A percentile compares a stretch with the other conserved stretches of the same genome.
phyloP scores from a whole-genome alignment of 1,140 invertebrate species.

The Drosophila repletoides region DNA sequence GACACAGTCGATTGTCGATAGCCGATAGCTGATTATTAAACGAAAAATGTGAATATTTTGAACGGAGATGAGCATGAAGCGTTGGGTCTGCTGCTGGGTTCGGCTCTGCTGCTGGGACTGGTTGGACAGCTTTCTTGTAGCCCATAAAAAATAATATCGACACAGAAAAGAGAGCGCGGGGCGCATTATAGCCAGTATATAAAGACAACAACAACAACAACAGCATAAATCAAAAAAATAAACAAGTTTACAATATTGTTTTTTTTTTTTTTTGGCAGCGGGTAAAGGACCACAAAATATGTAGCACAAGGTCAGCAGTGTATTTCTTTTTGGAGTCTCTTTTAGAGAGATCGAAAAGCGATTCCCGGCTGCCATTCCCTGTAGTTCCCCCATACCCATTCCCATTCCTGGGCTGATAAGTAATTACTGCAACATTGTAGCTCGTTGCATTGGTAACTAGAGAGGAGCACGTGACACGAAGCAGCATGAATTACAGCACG shows the following conservation, averaged over 20 bases:
- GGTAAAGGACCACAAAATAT: conserved; percentile 75
- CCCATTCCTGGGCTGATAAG: too few species aligned
- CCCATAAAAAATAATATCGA: conserved; percentile 36
- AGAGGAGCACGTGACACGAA: too few species aligned
- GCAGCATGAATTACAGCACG: too few species aligned
- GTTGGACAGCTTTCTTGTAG: conserved; percentile 69
- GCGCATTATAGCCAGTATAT: too few species aligned
- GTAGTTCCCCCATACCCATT: too few species aligned
- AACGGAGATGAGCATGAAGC: conserved; percentile 59
- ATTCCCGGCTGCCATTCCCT: too few species aligned
- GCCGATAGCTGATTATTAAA: conserved; percentile 13
- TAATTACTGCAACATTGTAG: too few species aligned
- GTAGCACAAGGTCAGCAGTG: conserved; percentile 72
- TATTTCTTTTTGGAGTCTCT: too few species aligned
- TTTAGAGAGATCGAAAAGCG: neutral
- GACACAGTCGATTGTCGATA: conserved; percentile 34
- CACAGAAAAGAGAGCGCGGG: neutral
- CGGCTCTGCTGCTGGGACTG: conserved; percentile 49
- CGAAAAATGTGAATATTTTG: conserved; percentile 78
- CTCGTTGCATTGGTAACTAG: too few species aligned
- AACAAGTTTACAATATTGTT: conserved; percentile 69
- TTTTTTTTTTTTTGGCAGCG: conserved; percentile 37
- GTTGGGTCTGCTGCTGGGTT: too few species aligned
- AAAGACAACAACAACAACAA: conserved; percentile 47
- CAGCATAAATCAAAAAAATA: conserved; percentile 44